Evolutionary conservation across 2,113 vertebrate genomes (phyloP), one percentile per base, ranked within the genome.

Genomic region (Sminthopsis crassicaudata): DNA sequence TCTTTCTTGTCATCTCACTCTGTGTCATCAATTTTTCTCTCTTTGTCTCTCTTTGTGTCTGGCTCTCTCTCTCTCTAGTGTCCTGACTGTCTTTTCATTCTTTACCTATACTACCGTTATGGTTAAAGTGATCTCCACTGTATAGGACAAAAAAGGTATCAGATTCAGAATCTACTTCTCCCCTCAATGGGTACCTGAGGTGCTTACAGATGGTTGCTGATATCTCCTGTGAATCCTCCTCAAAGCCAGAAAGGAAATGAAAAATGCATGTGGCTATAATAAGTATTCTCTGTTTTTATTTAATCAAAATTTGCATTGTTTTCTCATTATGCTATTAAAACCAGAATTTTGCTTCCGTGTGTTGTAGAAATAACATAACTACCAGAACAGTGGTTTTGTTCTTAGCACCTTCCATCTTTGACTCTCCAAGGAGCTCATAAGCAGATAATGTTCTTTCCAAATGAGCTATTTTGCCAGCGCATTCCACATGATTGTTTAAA

Each of bases 371-470:
- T 30, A 91, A 94, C 90, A 53, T 90, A 96, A 26, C 89, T 55
- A n/a, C 24, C 0, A 76, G 92, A 92, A 55, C 50, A 91, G 90
- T 93, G 95, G 90, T 50, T 97, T 98, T 91, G 84, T 91, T 91
- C 2, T 0, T 54, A 93, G 90, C 50, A 93, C 91, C 91, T 96
- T 97, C 91, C 50, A 0, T 94, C 91, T 96, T 55, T 91, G 76
- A 93, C 26, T 97, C 97, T 96, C 96, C 0, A 36, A 94, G 94
- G 96, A 97, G 92, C 95, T 95, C 95, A 95, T 97, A 96, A 96
- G 91, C 96, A 95, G 95, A 97, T 96, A 97, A 96, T 96, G 97
- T 96, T 93, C 95, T 95, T 97, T 97, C 95, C 95, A 97, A 97
- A 97, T 95, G 97, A 97, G 95, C 95, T 97, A 95, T 95, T 96